Evolutionary conservation across 2,888 invertebrate species (phyloP).

Genomic region (Panorpa germanica): DNA sequence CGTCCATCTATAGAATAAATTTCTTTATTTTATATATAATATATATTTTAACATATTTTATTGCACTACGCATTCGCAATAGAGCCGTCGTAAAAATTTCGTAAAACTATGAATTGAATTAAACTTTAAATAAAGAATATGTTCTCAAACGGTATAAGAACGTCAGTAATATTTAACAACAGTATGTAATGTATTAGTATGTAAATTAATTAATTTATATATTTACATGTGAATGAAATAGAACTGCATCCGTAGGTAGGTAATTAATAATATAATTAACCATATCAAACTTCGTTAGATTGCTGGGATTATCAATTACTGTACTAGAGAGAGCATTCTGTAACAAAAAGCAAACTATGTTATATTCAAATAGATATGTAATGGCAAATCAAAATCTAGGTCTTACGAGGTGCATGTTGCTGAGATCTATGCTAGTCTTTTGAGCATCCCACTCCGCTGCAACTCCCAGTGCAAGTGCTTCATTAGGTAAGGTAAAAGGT

Average conservation of each 20-base stretch:
- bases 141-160: constrained; percentile 26
- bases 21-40: too few relatives aligned
- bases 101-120: constrained; percentile 1
- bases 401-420: constrained; percentile 76
- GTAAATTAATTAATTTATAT: constrained; percentile 7
- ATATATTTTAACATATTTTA: too few relatives aligned
- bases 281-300: constrained; percentile 53
- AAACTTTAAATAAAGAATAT: constrained; percentile 13
- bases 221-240: constrained; percentile 55
- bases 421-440: constrained; percentile 50
- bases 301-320: constrained; percentile 81
- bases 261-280: constrained; percentile 62
- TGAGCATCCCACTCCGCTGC: constrained; percentile 92
- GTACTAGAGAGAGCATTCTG: constrained; percentile 82
- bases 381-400: constrained; percentile 13
- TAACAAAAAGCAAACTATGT: constrained; percentile 15
- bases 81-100: too few relatives aligned
- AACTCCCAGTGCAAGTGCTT: constrained; percentile 79
- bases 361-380: constrained; percentile 9
- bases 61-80: too few relatives aligned
- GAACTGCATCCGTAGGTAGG: constrained; percentile 62
- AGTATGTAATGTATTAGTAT: constrained; percentile 9
- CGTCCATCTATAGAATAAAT: constrained; percentile 40
- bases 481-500: constrained; percentile 56
- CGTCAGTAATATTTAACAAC: constrained; percentile 6